phyloP scores from a whole-genome alignment of 2,797 vertebrate genomes.

The Hephaestus fuliginosus region DNA sequence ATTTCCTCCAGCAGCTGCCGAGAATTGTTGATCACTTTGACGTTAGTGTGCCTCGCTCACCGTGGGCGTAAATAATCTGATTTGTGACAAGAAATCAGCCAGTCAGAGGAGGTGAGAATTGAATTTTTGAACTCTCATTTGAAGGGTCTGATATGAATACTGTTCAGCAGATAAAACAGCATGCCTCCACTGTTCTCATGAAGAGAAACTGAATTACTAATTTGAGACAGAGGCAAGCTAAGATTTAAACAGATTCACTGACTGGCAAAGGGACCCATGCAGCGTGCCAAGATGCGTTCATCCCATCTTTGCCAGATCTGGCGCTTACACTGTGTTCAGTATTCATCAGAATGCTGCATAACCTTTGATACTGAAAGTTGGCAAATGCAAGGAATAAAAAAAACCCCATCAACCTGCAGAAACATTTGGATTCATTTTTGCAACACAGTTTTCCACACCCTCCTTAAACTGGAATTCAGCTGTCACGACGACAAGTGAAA shows the following conservation, averaged over 20 bases:
- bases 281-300: conserved; percentile 26
- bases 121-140: conserved; percentile 67
- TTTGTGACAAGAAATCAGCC: conserved; percentile 64
- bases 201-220: conserved; percentile 68
- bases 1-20: conserved; percentile 43
- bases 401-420: not conserved
- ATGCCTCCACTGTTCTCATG: conserved; percentile 29
- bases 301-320: conserved; percentile 49
- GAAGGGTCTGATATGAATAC: conserved; percentile 59
- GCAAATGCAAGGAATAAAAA: not conserved
- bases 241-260: conserved; percentile 63
- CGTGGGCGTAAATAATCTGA: conserved; percentile 74
- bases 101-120: conserved; percentile 75
- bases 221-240: conserved; percentile 63
- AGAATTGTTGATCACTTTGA: conserved; percentile 62
- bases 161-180: conserved; percentile 50
- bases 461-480: not conserved
- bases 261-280: conserved; percentile 40
- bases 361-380: not conserved
- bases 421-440: not conserved
- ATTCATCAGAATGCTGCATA: conserved; percentile 13
- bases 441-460: conserved; percentile 4
- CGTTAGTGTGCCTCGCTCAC: conserved; percentile 33
- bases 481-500: conserved; percentile 18
- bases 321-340: conserved; percentile 13